Percentiles rank a stretch among this genome's conserved stretches.
These are phyloP conservation scores for Thermophis baileyi DNA, from an alignment of 2,113 vertebrate species.

Conservation along the genomic window DNA sequence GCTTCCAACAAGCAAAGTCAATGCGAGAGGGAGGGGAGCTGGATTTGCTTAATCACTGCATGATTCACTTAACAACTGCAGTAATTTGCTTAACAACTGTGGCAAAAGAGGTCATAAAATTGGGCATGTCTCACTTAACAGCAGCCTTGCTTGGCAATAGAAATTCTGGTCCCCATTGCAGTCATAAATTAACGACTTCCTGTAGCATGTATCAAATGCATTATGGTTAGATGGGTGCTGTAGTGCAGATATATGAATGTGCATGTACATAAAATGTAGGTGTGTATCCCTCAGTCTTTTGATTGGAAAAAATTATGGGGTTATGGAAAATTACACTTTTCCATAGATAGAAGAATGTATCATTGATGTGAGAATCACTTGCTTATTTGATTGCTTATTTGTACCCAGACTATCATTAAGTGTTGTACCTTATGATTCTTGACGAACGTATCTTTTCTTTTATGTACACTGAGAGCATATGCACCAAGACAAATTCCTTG, in stretches of 20 bases:
- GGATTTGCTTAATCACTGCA: background rate
- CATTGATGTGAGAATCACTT: background rate
- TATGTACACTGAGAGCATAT: too few species aligned
- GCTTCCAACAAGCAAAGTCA: too few species aligned
- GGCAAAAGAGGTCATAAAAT: background rate
- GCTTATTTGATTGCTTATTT: too few species aligned
- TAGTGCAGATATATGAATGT: background rate
- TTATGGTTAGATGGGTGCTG: background rate
- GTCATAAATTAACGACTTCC: background rate
- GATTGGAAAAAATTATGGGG: background rate
- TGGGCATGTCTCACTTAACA: background rate
- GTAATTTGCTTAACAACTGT: background rate
- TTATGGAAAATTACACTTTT: background rate
- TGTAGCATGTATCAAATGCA: background rate
- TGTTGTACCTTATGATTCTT: too few species aligned
- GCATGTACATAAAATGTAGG: background rate
- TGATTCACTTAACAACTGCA: background rate
- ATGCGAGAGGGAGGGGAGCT: background rate
- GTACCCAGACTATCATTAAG: too few species aligned
- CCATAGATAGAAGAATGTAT: background rate
- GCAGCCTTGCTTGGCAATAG: background rate
- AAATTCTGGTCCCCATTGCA: background rate
- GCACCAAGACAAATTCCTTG: too few species aligned
- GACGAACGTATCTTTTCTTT: too few species aligned
- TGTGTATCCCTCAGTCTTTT: background rate